Conservation (phyloP, 2,797 vertebrate species). For the Phoxinus dragarum region DNA sequence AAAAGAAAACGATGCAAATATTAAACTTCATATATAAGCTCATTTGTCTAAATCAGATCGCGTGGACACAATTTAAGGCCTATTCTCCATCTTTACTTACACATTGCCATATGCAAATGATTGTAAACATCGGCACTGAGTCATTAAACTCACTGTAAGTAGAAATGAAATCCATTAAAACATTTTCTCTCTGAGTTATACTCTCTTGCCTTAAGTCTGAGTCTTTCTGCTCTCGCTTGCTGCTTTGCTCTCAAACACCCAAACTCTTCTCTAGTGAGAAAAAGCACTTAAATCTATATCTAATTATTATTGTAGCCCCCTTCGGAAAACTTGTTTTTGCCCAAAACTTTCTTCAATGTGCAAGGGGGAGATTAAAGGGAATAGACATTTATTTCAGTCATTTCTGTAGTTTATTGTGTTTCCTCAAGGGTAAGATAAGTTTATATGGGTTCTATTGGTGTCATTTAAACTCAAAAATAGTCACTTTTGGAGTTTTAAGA, state of each 20-base stretch:
- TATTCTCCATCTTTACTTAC: background rate
- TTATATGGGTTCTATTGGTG: slow-evolving; percentile 45
- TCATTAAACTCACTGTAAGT: slow-evolving; percentile 24
- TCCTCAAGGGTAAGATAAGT: slow-evolving; percentile 57
- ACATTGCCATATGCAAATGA: slow-evolving; percentile 5
- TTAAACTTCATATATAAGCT: background rate
- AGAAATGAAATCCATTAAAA: slow-evolving; percentile 25
- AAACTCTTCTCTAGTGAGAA: slow-evolving; percentile 40
- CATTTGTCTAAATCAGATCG: slow-evolving; percentile 2
- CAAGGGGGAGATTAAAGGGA: slow-evolving; percentile 53
- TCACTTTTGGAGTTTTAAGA: slow-evolving; percentile 38
- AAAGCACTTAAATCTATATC: slow-evolving; percentile 46
- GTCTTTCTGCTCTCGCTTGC: slow-evolving; percentile 2
- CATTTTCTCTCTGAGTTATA: slow-evolving; percentile 13
- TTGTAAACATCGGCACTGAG: slow-evolving; percentile 16
- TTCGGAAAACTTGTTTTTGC: slow-evolving; percentile 43
- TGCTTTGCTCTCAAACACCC: slow-evolving; percentile 27
- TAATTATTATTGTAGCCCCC: slow-evolving; percentile 53
- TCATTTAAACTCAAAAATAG: slow-evolving; percentile 40
- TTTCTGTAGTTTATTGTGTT: slow-evolving; percentile 60
- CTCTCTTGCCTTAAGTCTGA: slow-evolving; percentile 18
- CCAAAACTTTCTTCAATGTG: slow-evolving; percentile 53
- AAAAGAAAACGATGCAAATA: background rate
- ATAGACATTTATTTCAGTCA: slow-evolving; percentile 59
- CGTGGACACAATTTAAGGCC: background rate